These are phyloP conservation scores for Euschistus heros DNA, from an alignment of 1,140 invertebrate genomes.

Conservation along the genomic window DNA sequence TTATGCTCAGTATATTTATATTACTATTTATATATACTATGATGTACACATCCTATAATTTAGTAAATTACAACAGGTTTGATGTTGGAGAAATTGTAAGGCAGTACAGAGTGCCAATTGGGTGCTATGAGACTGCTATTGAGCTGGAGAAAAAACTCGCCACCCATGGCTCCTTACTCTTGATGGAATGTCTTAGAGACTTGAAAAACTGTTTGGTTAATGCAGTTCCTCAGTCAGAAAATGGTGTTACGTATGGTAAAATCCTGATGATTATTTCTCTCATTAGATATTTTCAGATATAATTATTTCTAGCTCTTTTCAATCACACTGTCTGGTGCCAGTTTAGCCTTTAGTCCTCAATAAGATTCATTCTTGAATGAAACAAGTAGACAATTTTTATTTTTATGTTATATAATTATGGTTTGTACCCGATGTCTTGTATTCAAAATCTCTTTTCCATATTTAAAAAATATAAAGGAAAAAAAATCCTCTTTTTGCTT, in stretches of 20 bases:
- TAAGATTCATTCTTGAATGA: not conserved
- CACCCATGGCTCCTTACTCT: slow-evolving; percentile 52
- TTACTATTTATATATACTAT: no score
- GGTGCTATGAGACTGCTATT: slow-evolving; percentile 48
- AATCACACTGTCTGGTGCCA: slow-evolving; percentile 5
- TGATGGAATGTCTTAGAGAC: slow-evolving; percentile 50
- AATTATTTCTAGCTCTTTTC: slow-evolving; percentile 5
- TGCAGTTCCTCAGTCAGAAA: slow-evolving; percentile 46
- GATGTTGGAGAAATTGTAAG: slow-evolving; percentile 74
- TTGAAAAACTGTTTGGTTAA: slow-evolving; percentile 47
- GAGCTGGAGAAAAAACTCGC: slow-evolving; percentile 56
- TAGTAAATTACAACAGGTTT: slow-evolving; percentile 44
- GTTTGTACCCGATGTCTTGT: not conserved
- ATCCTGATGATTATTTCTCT: slow-evolving; percentile 16
- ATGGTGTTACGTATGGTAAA: slow-evolving; percentile 57
- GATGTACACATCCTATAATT: no score
- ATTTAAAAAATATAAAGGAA: no score
- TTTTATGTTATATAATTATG: not conserved
- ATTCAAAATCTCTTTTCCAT: no score
- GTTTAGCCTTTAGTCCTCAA: not conserved
- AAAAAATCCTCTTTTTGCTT: no score
- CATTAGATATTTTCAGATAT: slow-evolving; percentile 9
- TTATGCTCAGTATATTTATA: no score
- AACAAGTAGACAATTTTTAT: not conserved
- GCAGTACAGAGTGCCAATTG: slow-evolving; percentile 50